Conservation (phyloP, 2,113 vertebrate genomes). For the Gasterosteus aculeatus region DNA sequence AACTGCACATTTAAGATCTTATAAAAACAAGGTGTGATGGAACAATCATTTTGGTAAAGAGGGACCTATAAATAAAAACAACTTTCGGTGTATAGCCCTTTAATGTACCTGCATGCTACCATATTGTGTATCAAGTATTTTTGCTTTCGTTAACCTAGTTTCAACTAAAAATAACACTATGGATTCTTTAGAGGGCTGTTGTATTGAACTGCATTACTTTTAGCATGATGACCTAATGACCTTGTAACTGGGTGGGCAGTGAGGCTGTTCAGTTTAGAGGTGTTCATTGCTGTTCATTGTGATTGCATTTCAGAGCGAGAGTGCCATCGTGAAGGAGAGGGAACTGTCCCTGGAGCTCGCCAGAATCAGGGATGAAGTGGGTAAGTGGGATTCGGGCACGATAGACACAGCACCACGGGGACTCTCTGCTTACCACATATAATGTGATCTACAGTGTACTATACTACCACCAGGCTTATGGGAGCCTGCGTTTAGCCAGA, state of each 20-base stretch:
- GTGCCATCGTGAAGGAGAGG: slow-evolving; percentile 89
- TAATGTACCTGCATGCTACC: not conserved
- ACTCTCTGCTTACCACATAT: not conserved
- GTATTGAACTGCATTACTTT: not conserved
- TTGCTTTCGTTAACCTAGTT: not conserved
- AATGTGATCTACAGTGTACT: slow-evolving; percentile 10
- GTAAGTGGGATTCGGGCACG: slow-evolving; percentile 83
- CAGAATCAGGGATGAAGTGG: slow-evolving; percentile 96
- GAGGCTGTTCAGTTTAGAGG: not conserved
- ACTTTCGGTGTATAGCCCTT: not conserved
- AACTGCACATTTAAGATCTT: not conserved
- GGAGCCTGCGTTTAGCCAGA: slow-evolving; percentile 2
- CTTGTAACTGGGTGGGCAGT: not conserved
- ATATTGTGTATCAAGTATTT: not conserved
- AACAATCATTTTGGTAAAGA: not conserved
- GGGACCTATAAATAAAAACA: not conserved
- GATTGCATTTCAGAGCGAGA: slow-evolving; percentile 87
- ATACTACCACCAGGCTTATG: not conserved
- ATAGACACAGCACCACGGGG: slow-evolving; percentile 18
- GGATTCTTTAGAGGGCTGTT: not conserved
- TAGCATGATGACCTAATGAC: not conserved
- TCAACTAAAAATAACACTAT: not conserved
- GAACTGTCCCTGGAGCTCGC: slow-evolving; percentile 90
- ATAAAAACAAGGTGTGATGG: not conserved
- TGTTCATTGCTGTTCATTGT: slow-evolving; percentile 14